phyloP scores from a whole-genome alignment of 2,888 invertebrate species.

The Meteorus colon region DNA sequence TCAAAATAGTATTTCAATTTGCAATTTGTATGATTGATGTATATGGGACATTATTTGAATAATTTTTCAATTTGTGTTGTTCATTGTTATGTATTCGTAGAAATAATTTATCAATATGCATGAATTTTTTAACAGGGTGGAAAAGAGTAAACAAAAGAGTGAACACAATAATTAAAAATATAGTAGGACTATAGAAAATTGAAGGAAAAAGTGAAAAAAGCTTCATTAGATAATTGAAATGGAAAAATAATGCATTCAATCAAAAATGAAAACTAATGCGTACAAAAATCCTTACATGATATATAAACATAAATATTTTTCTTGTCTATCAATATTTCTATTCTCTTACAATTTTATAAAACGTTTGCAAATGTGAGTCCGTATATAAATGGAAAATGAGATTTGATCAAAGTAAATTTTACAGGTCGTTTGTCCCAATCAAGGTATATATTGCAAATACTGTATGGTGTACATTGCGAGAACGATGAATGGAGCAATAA shows the following conservation, averaged over 20 bases:
- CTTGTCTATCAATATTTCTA: background rate
- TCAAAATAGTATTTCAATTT: constrained; percentile 10
- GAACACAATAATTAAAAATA: no score
- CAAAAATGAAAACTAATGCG: no score
- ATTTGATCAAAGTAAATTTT: constrained; percentile 20
- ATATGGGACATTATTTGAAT: background rate
- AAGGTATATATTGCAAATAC: constrained; percentile 14
- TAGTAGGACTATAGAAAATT: no score
- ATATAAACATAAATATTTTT: background rate
- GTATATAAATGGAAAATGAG: constrained; percentile 6
- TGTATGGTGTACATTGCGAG: background rate
- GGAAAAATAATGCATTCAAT: no score
- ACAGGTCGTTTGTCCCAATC: constrained; percentile 38
- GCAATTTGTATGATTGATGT: constrained; percentile 2
- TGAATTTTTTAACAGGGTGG: no score
- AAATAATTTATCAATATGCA: background rate
- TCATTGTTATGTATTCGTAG: background rate
- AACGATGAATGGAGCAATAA: constrained; percentile 42
- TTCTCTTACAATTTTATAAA: background rate
- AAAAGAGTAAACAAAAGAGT: no score
- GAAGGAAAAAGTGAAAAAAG: no score
- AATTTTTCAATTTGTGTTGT: background rate
- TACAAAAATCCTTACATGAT: no score
- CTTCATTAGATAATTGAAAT: no score
- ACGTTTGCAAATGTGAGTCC: background rate